Evolutionary conservation across 92 coral and sea anemone species (phyloP), one percentile per base, ranked within the genome.

Genomic region (Porites rus): DNA sequence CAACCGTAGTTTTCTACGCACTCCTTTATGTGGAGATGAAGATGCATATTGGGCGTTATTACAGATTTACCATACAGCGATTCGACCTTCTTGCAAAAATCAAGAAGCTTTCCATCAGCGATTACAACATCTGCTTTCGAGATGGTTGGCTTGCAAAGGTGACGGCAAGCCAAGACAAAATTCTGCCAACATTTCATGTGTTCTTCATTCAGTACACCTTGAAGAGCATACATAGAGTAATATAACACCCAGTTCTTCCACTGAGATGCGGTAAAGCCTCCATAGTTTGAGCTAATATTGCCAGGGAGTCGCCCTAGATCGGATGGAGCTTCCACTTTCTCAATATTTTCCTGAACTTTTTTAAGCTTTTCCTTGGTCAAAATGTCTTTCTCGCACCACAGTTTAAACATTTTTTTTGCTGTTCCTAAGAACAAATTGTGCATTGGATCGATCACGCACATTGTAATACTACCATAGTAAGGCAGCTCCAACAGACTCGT

Each of bases 241-340:
- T 70, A 72, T 3, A 72, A 24, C 2, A 83, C 76, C 78, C 78
- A 82, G 69, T 82, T 82, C 31, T 72, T 71, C 87, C 79, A 71
- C 22, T 82, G 87, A 19, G 70, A 54, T 10, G 87, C 87, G 12
- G 79, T 82, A 21, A 82, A 82, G 7, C 87, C 87, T 50, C 79
- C 87, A 70, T 38, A 72, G 52, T 61, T 82, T 0, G 69, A 51
- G 5, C 31, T 56, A 1, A 72, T 82, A 10, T 82, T 82, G 2
- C 51, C 75, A 7, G 85, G 85, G 10, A 80, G 64, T 46, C 76
- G 69, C 7, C 85, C 76, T 7, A 80, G 50, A 46, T 80, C 87
- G 19, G 87, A 82, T 18, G 87, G 72, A 28, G 71, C 68, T 4
- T 72, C 65, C 8, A 71, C 74, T 6, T 1, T 54, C 64, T 82